These are phyloP conservation scores for Myotis brandtii DNA, from an alignment of 2,113 vertebrate genomes.

Conservation along the genomic window DNA sequence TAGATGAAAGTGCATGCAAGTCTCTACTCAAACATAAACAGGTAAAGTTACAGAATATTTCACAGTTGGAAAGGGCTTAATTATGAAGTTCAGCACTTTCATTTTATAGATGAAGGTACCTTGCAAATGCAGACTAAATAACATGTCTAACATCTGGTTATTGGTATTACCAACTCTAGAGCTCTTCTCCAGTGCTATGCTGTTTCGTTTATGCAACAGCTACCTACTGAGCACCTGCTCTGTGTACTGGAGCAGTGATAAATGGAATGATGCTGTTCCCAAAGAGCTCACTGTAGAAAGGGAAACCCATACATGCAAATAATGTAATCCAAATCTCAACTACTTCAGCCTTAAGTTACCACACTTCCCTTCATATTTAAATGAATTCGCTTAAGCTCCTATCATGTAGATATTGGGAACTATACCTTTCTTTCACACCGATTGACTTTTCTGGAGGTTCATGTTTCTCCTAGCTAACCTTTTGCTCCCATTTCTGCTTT, in stretches of 20 bases:
- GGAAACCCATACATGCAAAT: not conserved
- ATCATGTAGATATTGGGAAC: not conserved
- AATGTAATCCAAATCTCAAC: not conserved
- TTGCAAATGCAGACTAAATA: slow-evolving; percentile 52
- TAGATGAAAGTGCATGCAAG: slow-evolving; percentile 55
- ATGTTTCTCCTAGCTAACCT: not conserved
- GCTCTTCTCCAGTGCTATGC: not conserved
- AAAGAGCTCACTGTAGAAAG: not conserved
- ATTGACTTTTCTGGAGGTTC: not conserved
- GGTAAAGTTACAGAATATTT: slow-evolving; percentile 74
- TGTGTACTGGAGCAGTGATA: not conserved
- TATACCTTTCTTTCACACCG: not conserved
- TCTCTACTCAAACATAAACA: slow-evolving; percentile 59
- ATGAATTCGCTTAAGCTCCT: not conserved
- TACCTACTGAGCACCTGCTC: not conserved
- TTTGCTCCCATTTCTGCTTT: slow-evolving; percentile 5
- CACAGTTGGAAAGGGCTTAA: slow-evolving; percentile 68
- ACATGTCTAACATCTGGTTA: slow-evolving; percentile 50
- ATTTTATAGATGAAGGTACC: slow-evolving; percentile 54
- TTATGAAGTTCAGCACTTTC: slow-evolving; percentile 69
- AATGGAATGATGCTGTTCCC: not conserved
- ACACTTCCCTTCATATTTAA: not conserved
- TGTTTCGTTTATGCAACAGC: slow-evolving; percentile 31
- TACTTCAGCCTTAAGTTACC: not conserved
- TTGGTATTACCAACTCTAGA: not conserved